Percentiles rank a stretch among this genome's conserved stretches.
Conservation (phyloP, 2,113 vertebrate species). For the Hassar affinis region DNA sequence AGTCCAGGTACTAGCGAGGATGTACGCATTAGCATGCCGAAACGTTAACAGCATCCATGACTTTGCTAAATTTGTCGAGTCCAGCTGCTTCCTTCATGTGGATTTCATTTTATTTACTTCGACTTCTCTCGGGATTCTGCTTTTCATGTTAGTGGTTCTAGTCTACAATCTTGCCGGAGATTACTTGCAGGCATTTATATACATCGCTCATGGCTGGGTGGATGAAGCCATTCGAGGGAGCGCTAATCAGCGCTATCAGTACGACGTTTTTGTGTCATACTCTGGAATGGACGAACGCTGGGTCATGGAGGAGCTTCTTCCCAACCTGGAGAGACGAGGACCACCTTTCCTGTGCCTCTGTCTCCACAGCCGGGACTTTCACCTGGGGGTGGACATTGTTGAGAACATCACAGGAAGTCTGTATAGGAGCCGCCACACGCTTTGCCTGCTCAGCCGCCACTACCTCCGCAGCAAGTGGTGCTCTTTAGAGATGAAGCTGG, state of each 20-base stretch:
- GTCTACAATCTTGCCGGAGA: background rate
- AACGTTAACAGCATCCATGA: background rate
- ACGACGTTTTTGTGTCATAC: background rate
- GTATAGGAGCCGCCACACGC: background rate
- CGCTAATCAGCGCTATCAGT: background rate
- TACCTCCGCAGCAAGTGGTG: background rate
- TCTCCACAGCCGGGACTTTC: constrained; percentile 2
- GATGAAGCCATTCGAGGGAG: background rate
- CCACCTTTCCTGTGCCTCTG: background rate
- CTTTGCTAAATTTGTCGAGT: background rate
- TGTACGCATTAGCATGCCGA: background rate
- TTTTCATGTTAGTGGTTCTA: background rate
- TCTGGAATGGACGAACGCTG: background rate
- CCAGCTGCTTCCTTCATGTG: background rate
- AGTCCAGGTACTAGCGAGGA: background rate
- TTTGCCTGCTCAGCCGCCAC: background rate
- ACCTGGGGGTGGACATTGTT: background rate
- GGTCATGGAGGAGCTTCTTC: background rate
- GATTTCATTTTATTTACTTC: background rate
- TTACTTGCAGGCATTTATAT: background rate
- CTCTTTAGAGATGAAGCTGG: constrained; percentile 11
- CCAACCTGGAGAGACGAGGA: background rate
- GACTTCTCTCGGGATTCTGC: background rate
- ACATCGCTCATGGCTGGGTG: background rate
- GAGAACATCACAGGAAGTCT: background rate